Base-by-base conservation (phyloP, 2,797 vertebrate genomes). In the Tympanoctomys barrerae region DNA sequence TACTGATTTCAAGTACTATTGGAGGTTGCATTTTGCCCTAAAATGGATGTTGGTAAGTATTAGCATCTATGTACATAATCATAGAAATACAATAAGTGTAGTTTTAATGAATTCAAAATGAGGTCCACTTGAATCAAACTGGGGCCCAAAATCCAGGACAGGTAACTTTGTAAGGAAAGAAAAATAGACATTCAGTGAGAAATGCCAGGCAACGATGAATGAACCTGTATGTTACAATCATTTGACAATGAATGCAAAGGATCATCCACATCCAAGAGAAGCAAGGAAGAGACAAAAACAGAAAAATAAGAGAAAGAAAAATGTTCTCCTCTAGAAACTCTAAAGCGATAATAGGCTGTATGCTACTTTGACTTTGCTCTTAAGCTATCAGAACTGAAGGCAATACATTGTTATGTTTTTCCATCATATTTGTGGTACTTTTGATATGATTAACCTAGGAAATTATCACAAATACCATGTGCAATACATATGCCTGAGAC, bases 301-400 rank as follows among this genome's bases (percentile, higher is more conserved):
- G 26, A 77, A 77, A 4, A 8, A 9, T 52, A 24, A 11, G 49
- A 16, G 9, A 26, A 54, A 28, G 14, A 12, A 54, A 70, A 19
- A 26, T 0, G 33, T 21, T 8, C 31, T 66, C 70, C 52, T 33
- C 3, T 52, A 26, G 13, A 22, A 6, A 62, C 7, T 71, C 22
- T n/a, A 62, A 11, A 2, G 5, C 1, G 33, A 33, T 1, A 0
- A 22, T 16, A 28, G 4, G 8, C 21, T 3, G 52, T 1, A 2
- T 85, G 18, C 49, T 39, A 87, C 31, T 7, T 36, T 21, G 22
- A 49, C 21, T 87, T 90, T 21, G 83, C 39, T 57, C 36, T 79
- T 59, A 33, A n/a, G 19, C 6, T 3, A 16, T 2, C 10, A 71
- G 11, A 85, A 52, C 16, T 28, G 39, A 13, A 49, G 52, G 79